A percentile compares a stretch with the other conserved stretches of the same genome.
Conservation (phyloP, 2,113 vertebrate genomes). For the Sander lucioperca region DNA sequence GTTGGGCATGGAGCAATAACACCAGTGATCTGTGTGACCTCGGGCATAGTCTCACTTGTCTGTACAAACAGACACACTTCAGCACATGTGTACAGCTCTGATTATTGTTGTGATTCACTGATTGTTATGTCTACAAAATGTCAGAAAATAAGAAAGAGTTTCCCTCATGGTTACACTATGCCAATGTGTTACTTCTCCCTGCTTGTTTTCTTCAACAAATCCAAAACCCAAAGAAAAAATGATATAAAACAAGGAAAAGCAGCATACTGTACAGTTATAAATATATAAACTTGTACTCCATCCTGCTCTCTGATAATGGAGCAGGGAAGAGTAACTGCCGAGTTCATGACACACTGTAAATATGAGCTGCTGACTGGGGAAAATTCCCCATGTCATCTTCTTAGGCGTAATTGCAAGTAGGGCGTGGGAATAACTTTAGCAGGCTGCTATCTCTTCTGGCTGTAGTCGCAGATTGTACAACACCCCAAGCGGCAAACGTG, state of each 20-base stretch:
- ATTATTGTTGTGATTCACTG: slow-evolving; percentile 1
- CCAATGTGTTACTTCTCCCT: too few relatives aligned
- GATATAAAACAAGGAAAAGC: too few relatives aligned
- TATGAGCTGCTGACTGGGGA: slow-evolving; percentile 40
- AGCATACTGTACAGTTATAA: too few relatives aligned
- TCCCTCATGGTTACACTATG: too few relatives aligned
- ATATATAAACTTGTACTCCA: too few relatives aligned
- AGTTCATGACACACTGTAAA: slow-evolving; percentile 35
- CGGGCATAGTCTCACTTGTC: slow-evolving; percentile 16
- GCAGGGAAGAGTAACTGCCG: neutral
- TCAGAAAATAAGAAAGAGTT: too few relatives aligned
- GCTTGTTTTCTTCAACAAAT: too few relatives aligned
- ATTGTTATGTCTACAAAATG: neutral
- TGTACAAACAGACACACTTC: slow-evolving; percentile 34
- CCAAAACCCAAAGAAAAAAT: too few relatives aligned
- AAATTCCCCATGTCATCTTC: slow-evolving; percentile 29
- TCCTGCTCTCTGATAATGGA: slow-evolving; percentile 3
- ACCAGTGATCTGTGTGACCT: slow-evolving; percentile 42
- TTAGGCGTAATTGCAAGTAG: slow-evolving; percentile 15
- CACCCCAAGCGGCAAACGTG: neutral
- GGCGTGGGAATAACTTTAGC: slow-evolving; percentile 39
- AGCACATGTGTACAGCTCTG: neutral
- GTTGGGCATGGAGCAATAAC: slow-evolving; percentile 37
- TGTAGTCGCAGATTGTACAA: slow-evolving; percentile 10
- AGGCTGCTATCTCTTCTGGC: neutral